Conservation (phyloP, 2,113 vertebrate genomes). For the Caracal caracal region DNA sequence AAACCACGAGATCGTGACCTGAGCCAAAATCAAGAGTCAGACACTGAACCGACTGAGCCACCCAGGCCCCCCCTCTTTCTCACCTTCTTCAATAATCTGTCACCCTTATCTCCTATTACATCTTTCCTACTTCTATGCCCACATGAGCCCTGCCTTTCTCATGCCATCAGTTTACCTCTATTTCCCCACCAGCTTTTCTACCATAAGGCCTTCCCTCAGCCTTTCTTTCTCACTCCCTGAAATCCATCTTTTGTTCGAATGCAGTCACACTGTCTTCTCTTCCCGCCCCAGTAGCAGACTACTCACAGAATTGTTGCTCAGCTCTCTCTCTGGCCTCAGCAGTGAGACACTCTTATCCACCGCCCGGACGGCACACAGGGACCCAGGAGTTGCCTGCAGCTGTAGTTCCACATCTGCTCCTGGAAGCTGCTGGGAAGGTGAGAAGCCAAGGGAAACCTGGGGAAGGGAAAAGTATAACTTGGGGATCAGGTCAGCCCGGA, state of each 20-base stretch:
- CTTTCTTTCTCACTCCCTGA: background rate
- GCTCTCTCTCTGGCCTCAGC: conserved; percentile 82
- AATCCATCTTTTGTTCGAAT: background rate
- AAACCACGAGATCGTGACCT: background rate
- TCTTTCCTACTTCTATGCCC: background rate
- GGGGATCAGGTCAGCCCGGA: background rate
- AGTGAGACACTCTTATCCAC: conserved; percentile 86
- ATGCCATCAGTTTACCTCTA: background rate
- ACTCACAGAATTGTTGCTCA: conserved; percentile 82
- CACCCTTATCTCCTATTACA: background rate
- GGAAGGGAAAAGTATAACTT: background rate
- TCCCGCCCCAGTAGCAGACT: accelerated
- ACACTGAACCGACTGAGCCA: background rate
- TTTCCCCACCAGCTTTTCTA: background rate
- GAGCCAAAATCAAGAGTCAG: background rate
- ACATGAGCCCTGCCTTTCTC: background rate
- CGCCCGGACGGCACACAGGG: conserved; percentile 88
- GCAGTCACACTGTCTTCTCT: background rate
- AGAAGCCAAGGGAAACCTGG: conserved; percentile 87
- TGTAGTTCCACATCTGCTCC: conserved; percentile 84
- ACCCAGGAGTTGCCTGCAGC: conserved; percentile 86
- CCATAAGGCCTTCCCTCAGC: background rate
- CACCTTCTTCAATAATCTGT: background rate
- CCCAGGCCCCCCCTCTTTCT: background rate
- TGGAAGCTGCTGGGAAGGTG: conserved; percentile 83